phyloP scores from a whole-genome alignment of 1,140 invertebrate species.

The Luehdorfia chinensis region DNA sequence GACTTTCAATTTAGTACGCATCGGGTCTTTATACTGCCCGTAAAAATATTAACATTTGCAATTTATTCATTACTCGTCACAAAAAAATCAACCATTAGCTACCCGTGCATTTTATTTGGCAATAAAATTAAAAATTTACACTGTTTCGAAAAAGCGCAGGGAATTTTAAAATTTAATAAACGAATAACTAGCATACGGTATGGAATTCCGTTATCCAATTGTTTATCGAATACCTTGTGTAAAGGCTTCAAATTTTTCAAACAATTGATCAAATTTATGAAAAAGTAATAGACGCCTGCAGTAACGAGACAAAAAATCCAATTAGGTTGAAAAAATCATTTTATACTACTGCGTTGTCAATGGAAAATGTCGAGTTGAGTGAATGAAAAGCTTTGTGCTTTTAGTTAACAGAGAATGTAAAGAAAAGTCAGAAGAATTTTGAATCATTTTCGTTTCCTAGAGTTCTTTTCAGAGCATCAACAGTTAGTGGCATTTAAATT shows the following conservation, averaged over 20 bases:
- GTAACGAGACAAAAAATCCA: constrained; percentile 18
- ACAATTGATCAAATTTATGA: constrained; percentile 12
- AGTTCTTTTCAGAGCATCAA: constrained; percentile 3
- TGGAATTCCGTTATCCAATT: constrained; percentile 12
- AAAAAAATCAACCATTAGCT: constrained; percentile 4
- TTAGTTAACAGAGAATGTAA: constrained; percentile 11
- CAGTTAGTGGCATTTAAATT: constrained; percentile 17
- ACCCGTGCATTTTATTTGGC: constrained; percentile 7
- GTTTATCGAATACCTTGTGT: constrained; percentile 13
- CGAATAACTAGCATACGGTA: constrained; percentile 4
- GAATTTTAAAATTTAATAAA: background rate
- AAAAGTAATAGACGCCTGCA: background rate
- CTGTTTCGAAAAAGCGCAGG: constrained; percentile 11
- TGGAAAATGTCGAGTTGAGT: constrained; percentile 6
- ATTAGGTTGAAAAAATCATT: constrained; percentile 9
- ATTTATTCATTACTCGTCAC: constrained; percentile 3
- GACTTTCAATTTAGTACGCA: too few relatives aligned
- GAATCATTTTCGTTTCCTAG: constrained; percentile 7
- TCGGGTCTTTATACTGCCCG: too few relatives aligned
- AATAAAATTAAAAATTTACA: constrained; percentile 10
- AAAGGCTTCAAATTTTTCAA: background rate
- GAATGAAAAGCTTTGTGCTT: constrained; percentile 14
- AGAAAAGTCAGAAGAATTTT: constrained; percentile 9
- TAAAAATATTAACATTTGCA: too few relatives aligned
- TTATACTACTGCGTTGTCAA: background rate